A percentile compares a stretch with the other conserved stretches of the same genome.
Evolutionary conservation across 2,888 invertebrate species (phyloP).

Genomic region (Pseudococcus viburni): DNA sequence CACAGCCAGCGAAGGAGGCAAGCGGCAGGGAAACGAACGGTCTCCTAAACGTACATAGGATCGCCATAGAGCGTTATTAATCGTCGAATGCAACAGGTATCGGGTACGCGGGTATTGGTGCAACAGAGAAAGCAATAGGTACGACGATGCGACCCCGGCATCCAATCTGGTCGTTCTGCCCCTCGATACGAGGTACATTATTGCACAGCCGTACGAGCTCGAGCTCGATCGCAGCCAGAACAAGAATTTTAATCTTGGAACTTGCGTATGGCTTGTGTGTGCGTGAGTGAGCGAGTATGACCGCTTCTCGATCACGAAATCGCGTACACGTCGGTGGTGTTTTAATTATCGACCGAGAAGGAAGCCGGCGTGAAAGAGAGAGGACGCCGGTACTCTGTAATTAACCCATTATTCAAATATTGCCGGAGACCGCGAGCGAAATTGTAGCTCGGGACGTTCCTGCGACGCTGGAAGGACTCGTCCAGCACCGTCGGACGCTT

Average conservation of each 20-base stretch:
- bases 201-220: background rate
- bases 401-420: conserved; percentile 13
- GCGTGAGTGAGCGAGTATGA: background rate
- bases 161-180: background rate
- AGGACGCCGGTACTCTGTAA: background rate
- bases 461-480: background rate
- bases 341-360: conserved; percentile 26
- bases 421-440: background rate
- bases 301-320: conserved; percentile 19
- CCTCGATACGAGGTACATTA: background rate
- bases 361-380: background rate
- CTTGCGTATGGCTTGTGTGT: background rate
- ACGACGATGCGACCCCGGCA: background rate
- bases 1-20: too few species aligned
- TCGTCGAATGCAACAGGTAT: background rate
- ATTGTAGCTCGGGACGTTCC: background rate
- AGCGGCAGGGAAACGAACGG: background rate
- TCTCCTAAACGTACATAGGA: too few species aligned
- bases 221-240: background rate
- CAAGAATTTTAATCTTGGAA: background rate
- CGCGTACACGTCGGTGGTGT: conserved; percentile 8
- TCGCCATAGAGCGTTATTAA: background rate
- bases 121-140: conserved; percentile 37
- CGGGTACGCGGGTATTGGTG: background rate
- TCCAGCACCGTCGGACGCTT: background rate